Evolutionary conservation across 2,888 invertebrate species (phyloP).

Genomic region (Papilio elwesi): DNA sequence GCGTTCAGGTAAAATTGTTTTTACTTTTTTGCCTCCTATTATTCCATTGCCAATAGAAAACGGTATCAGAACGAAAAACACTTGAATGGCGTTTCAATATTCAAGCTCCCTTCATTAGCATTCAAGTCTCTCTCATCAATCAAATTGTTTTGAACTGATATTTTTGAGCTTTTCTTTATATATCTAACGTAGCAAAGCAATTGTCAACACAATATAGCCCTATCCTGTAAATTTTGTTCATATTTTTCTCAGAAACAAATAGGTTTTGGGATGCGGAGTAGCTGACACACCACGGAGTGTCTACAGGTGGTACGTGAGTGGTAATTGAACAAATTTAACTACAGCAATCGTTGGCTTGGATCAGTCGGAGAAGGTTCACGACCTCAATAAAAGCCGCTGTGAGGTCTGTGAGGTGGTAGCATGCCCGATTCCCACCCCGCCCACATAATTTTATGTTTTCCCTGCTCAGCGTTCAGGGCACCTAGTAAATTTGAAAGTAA

Average conservation of each 20-base stretch:
- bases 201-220: not conserved
- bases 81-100: constrained; percentile 9
- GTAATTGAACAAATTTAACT: too few relatives aligned
- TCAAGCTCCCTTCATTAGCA: constrained; percentile 16
- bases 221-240: not conserved
- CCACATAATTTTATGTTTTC: too few relatives aligned
- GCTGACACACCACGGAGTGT: not conserved
- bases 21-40: not conserved
- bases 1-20: not conserved
- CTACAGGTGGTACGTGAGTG: too few relatives aligned
- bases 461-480: too few relatives aligned
- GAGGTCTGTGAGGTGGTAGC: too few relatives aligned
- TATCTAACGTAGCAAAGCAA: constrained; percentile 4
- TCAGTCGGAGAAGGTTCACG: too few relatives aligned
- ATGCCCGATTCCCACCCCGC: too few relatives aligned
- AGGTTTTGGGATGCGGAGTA: not conserved
- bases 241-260: not conserved
- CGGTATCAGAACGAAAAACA: constrained; percentile 1
- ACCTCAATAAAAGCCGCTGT: too few relatives aligned
- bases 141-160: constrained; percentile 14
- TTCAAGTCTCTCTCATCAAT: constrained; percentile 19
- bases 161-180: constrained; percentile 10
- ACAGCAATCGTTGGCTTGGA: too few relatives aligned
- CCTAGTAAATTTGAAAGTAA: too few relatives aligned
- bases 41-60: not conserved